Conservation (phyloP, 2,888 invertebrate genomes). For the Drosophila setosimentum region DNA sequence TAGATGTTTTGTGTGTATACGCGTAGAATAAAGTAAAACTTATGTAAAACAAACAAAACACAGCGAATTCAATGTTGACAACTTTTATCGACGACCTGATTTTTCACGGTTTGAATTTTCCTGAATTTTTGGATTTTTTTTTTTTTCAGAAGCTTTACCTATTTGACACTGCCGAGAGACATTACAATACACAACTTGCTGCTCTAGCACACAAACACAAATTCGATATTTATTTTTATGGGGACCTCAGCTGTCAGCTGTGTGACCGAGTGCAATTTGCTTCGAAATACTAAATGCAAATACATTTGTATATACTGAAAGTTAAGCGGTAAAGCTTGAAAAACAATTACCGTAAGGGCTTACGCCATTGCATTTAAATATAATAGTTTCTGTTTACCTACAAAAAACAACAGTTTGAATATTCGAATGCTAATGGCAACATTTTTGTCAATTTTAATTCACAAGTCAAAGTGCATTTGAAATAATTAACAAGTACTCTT, state of each 20-base stretch:
- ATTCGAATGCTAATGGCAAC: background rate
- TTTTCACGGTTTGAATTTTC: background rate
- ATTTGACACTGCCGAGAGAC: constrained; percentile 28
- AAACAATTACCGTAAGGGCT: background rate
- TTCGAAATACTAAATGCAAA: background rate
- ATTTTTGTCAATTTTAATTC: background rate
- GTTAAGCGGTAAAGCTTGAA: background rate
- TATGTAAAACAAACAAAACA: constrained; percentile 47
- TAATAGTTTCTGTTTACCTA: background rate
- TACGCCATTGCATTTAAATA: background rate
- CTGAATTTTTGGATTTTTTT: background rate
- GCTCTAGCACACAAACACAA: constrained; percentile 47
- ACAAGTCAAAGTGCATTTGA: background rate
- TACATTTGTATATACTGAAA: background rate
- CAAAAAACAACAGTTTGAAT: background rate
- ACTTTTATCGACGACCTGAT: background rate
- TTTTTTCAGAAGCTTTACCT: constrained; percentile 31
- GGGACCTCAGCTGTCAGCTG: constrained; percentile 46
- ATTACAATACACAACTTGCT: constrained; percentile 41
- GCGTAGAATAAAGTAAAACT: constrained; percentile 26
- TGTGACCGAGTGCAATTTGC: constrained; percentile 15
- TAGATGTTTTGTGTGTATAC: constrained; percentile 16
- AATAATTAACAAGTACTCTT: background rate
- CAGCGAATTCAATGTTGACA: constrained; percentile 6
- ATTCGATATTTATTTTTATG: constrained; percentile 57